Evolutionary conservation across 2,888 invertebrate genomes (phyloP), one percentile per base, ranked within the genome.

Genomic region (Pseudoips prasinana): DNA sequence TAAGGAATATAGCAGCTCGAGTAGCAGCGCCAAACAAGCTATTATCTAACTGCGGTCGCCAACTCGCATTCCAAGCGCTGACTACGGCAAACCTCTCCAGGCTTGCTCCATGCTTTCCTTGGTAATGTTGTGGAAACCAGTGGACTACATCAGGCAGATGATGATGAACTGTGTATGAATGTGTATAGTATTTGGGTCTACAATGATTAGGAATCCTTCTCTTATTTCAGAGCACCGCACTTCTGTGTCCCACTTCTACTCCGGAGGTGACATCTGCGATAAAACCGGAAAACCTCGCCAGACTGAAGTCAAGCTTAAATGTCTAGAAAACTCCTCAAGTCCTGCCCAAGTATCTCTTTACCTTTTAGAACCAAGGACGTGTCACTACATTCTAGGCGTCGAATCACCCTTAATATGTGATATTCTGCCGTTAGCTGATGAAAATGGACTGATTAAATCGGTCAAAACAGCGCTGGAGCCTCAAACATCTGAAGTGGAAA

Each of bases 361-460:
- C 72, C 85, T 99, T 9, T 77, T 97, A 2, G 99, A 99, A 71
- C 98, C 98, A 0, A 92, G 93, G 64, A 94, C 95, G 0, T 99
- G 99, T 70, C 95, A 97, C 78, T 99, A 99, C 73, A 94, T 97
- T 33, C 85, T 99, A 30, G 96, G 95, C n/a, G 96, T 99, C 0
- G 98, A 98, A 71, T 97, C 98, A 0, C 94, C 95, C 0, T 80
- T 98, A 5, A 94, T 98, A 55, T 98, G 98, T 81, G 92, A 95
- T 60, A 92, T 98, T 47, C 77, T 98, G 30, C 92, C 94, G 1
- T 87, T 92, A 45, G 96, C 95, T 0, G 96, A 98, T 75, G 93
- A 95, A 11, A 89, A 94, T 63, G 98, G 97, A 1, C 82, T 96
- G 1, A 79, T 89, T 1, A 74, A 77, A 33, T 45, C 70, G 0